Conservation (phyloP, 2,888 invertebrate genomes). For the Ornithoptera alexandrae region DNA sequence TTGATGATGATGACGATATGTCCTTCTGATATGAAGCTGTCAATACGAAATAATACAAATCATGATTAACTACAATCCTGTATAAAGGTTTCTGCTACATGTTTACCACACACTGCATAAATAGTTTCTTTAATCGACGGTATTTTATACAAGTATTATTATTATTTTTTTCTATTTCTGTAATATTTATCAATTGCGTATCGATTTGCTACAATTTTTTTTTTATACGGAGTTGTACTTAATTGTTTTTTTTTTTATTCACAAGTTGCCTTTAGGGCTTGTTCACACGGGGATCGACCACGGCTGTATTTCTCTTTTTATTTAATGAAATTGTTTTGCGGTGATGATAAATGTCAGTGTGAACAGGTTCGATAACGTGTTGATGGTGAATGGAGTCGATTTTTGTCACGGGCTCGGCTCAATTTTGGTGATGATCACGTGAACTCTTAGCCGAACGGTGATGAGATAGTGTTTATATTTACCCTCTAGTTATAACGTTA, state of each 20-base stretch:
- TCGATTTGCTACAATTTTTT: slow-evolving; percentile 11
- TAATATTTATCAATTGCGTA: slow-evolving; percentile 11
- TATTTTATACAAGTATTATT: slow-evolving; percentile 11
- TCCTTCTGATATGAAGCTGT: no score
- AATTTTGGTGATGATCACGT: slow-evolving; percentile 11
- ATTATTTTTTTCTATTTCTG: neutral
- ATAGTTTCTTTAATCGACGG: no score
- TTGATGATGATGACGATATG: no score
- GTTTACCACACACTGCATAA: no score
- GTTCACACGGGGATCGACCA: slow-evolving; percentile 1
- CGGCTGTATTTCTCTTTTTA: neutral
- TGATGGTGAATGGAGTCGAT: slow-evolving; percentile 4
- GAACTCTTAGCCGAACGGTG: slow-evolving; percentile 5
- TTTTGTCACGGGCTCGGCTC: slow-evolving; percentile 12
- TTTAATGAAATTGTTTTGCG: neutral
- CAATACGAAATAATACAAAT: no score
- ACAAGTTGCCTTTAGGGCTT: slow-evolving; percentile 26
- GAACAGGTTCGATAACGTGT: slow-evolving; percentile 7
- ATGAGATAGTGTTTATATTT: slow-evolving; percentile 22
- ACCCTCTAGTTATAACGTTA: slow-evolving; percentile 29
- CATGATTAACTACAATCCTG: no score
- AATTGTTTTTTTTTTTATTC: slow-evolving; percentile 19
- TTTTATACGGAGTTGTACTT: slow-evolving; percentile 26
- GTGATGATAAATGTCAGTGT: neutral
- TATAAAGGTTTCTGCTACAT: no score